Evolutionary conservation across 2,113 vertebrate genomes (phyloP).

Genomic region (Brachypteracias leptosomus): DNA sequence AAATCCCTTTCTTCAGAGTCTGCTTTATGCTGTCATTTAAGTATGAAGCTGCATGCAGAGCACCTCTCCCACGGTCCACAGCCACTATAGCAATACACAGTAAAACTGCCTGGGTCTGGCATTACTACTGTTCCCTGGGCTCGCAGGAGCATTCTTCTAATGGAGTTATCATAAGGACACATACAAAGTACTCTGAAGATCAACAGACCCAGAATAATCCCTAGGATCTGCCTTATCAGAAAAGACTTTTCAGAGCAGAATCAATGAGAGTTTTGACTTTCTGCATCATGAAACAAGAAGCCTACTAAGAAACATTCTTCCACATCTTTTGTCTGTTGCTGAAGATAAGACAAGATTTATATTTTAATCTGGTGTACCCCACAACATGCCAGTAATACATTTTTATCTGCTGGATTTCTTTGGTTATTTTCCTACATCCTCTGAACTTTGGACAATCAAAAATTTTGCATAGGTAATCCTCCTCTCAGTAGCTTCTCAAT

Average conservation of each 20-base stretch:
- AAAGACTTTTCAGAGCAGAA: neutral
- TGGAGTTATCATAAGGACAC: neutral
- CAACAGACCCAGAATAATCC: neutral
- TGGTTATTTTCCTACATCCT: neutral
- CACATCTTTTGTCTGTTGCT: neutral
- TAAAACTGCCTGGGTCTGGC: neutral
- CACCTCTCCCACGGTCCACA: neutral
- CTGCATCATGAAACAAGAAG: neutral
- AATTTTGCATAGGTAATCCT: fast-evolving
- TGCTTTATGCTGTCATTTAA: neutral
- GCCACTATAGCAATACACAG: neutral
- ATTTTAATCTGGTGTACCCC: neutral
- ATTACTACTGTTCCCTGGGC: neutral
- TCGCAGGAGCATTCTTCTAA: neutral
- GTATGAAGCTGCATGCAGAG: neutral
- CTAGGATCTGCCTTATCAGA: neutral
- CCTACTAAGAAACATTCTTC: neutral
- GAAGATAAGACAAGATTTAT: neutral
- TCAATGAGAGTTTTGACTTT: neutral
- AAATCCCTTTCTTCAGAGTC: neutral
- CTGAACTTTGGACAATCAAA: neutral
- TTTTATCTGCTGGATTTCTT: neutral
- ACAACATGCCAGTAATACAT: neutral
- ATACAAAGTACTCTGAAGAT: neutral
- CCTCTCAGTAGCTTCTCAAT: neutral